Evolutionary conservation across 1,140 invertebrate species (phyloP).

Genomic region (Drosophila teissieri): DNA sequence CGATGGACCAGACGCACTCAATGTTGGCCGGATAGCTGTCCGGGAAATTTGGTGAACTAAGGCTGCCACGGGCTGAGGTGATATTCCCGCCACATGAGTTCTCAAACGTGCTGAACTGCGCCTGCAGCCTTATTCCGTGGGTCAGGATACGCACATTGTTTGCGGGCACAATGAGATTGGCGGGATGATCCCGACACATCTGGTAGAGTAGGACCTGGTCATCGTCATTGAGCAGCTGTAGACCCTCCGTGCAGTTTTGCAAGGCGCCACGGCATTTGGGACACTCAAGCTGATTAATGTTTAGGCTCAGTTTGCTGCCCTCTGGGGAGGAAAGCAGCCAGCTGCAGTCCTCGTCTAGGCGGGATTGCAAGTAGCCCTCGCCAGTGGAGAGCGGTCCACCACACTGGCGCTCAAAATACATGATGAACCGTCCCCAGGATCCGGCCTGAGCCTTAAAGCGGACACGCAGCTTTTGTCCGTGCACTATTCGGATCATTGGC

Average conservation of each 20-base stretch:
- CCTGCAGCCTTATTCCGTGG: constrained; percentile 45
- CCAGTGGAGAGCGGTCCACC: constrained; percentile 37
- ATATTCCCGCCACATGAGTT: constrained; percentile 90
- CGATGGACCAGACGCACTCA: constrained; percentile 92
- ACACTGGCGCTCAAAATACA: constrained; percentile 50
- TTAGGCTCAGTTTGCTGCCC: constrained; percentile 56
- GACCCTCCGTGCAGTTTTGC: constrained; percentile 42
- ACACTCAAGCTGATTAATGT: constrained; percentile 66
- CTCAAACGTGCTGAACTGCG: constrained; percentile 51
- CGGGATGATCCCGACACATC: constrained; percentile 52
- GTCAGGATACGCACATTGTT: constrained; percentile 43
- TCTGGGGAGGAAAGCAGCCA: constrained; percentile 44
- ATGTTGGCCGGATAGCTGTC: constrained; percentile 89
- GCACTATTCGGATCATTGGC: constrained; percentile 10
- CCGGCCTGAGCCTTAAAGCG: constrained; percentile 30
- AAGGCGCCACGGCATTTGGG: neutral
- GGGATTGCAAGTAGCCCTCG: constrained; percentile 57
- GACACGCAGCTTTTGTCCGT: constrained; percentile 34
- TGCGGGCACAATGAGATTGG: constrained; percentile 47
- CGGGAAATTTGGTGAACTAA: constrained; percentile 92
- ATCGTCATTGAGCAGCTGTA: constrained; percentile 35
- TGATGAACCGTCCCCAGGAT: constrained; percentile 47
- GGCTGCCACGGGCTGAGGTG: constrained; percentile 87
- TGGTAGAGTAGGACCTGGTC: constrained; percentile 40
- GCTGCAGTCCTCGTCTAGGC: constrained; percentile 53